Percentiles rank a stretch among this genome's conserved stretches.
Conservation (phyloP, 2,113 vertebrate genomes). For the Talpa occidentalis region DNA sequence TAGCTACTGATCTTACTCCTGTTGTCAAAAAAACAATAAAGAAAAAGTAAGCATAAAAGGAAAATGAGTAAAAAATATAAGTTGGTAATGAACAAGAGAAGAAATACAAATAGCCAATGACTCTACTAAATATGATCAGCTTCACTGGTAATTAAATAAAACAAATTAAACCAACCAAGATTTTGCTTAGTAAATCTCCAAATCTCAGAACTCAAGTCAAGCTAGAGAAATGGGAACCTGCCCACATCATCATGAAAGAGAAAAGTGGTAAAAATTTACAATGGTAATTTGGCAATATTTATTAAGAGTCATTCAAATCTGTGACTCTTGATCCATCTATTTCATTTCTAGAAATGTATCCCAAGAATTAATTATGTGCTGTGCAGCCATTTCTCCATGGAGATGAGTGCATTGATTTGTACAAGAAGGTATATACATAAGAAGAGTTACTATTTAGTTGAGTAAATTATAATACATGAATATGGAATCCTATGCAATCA, state of each 20-base stretch:
- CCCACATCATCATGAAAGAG: neutral
- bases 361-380: neutral
- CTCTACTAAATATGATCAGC: neutral
- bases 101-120: neutral
- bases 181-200: neutral
- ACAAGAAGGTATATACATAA: neutral
- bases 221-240: neutral
- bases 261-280: neutral
- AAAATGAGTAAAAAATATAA: neutral
- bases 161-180: neutral
- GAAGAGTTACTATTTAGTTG: neutral
- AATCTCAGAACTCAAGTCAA: neutral
- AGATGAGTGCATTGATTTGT: neutral
- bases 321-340: neutral
- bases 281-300: neutral
- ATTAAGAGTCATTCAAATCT: neutral
- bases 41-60: neutral
- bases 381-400: neutral
- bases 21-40: conserved; percentile 25
- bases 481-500: neutral
- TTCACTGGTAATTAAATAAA: conserved; percentile 24
- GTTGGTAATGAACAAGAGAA: neutral
- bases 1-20: neutral
- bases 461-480: neutral
- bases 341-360: conserved; percentile 8